A percentile compares a stretch with the other conserved stretches of the same genome.
These are phyloP conservation scores for Simalia tracyae DNA, from an alignment of 2,797 vertebrate genomes.

Conservation along the genomic window DNA sequence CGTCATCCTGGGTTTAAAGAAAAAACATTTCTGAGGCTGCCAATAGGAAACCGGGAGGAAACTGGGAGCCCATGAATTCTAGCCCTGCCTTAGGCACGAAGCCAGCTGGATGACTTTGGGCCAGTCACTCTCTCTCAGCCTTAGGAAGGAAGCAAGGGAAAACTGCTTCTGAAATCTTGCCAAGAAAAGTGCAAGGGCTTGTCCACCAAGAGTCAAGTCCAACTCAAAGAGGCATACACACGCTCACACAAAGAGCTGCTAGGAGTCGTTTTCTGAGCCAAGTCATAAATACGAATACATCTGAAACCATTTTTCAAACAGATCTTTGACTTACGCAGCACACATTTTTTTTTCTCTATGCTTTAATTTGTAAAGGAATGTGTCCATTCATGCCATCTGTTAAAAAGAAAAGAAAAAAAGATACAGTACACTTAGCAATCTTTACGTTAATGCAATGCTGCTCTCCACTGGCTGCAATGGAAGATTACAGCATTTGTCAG, in stretches of 20 bases:
- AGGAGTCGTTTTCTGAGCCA: neutral
- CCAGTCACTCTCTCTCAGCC: neutral
- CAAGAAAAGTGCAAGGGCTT: neutral
- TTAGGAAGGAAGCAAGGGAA: neutral
- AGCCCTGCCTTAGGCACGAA: neutral
- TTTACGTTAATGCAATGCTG: conserved; percentile 39
- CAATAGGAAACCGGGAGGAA: neutral
- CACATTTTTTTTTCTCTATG: neutral
- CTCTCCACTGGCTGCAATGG: conserved; percentile 51
- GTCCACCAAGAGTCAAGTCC: neutral
- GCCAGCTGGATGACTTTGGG: neutral
- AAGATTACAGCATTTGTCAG: neutral
- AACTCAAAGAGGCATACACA: neutral
- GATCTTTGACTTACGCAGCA: neutral
- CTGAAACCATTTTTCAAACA: neutral
- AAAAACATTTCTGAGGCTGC: neutral
- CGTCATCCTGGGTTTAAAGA: neutral
- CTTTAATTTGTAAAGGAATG: neutral
- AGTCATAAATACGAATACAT: neutral
- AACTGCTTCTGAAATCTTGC: neutral
- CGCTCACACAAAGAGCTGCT: neutral
- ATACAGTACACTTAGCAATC: neutral
- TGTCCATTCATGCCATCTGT: neutral
- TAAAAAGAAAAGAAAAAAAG: neutral
- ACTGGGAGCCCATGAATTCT: neutral